A percentile compares a stretch with the other conserved stretches of the same genome.
phyloP scores from a whole-genome alignment of 1,140 invertebrate genomes.

The Hycleus cichorii region DNA sequence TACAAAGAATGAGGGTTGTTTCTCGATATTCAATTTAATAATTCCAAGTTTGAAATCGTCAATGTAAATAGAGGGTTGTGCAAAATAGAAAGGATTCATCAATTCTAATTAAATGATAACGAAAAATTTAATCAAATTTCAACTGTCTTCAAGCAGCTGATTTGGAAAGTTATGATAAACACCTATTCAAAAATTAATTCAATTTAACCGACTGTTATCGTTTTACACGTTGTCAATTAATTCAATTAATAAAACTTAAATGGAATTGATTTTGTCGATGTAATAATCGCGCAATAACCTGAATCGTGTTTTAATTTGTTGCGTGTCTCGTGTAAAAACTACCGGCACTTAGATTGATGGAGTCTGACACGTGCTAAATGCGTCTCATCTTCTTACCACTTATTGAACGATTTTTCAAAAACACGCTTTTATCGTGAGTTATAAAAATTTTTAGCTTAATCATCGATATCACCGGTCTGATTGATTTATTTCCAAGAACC shows the following conservation, averaged over 20 bases:
- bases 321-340: constrained; percentile 10
- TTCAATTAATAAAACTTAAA: not conserved
- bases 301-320: constrained; percentile 11
- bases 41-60: constrained; percentile 14
- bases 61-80: constrained; percentile 9
- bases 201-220: not conserved
- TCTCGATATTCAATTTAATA: constrained; percentile 25
- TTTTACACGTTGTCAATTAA: too few relatives aligned
- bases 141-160: not conserved
- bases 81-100: not conserved
- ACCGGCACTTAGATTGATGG: constrained; percentile 18
- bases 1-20: constrained; percentile 17
- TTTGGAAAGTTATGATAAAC: not conserved
- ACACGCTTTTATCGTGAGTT: not conserved
- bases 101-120: constrained; percentile 9
- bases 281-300: constrained; percentile 8
- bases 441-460: not conserved
- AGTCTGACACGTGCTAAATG: constrained; percentile 20
- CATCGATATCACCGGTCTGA: not conserved
- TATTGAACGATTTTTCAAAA: constrained; percentile 22
- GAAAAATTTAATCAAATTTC: constrained; percentile 1
- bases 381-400: constrained; percentile 17
- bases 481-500: not conserved
- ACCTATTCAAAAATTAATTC: not conserved
- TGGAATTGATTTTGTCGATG: constrained; percentile 1